Evolutionary conservation across 2,888 invertebrate species (phyloP).

Genomic region (Drosophila glabriapex): DNA sequence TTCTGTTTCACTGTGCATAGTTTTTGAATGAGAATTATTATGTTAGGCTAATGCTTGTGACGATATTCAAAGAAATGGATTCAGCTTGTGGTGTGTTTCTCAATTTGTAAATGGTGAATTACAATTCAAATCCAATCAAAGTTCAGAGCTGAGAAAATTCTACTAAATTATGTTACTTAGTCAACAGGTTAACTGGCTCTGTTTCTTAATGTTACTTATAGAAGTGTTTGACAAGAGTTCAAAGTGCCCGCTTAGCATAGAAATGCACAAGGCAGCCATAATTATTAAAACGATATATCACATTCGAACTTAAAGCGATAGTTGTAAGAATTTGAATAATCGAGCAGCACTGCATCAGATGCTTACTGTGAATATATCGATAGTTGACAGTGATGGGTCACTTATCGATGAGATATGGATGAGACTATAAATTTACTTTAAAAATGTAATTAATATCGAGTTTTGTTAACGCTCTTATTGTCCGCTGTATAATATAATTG

Average conservation of each 20-base stretch:
- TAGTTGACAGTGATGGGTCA: not conserved
- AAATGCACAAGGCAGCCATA: not conserved
- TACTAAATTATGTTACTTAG: not conserved
- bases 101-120: not conserved
- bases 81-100: not conserved
- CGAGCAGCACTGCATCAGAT: not conserved
- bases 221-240: not conserved
- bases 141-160: not conserved
- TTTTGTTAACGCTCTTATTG: not conserved
- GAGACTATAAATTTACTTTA: not conserved
- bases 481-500: not conserved
- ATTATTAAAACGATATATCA: not conserved
- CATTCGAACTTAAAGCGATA: not conserved
- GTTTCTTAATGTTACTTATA: not conserved
- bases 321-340: not conserved
- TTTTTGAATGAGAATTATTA: not conserved
- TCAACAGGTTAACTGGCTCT: not conserved
- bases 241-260: not conserved
- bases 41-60: not conserved
- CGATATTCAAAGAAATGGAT: not conserved
- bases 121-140: not conserved
- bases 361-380: not conserved
- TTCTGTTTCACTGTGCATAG: not conserved
- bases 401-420: not conserved
- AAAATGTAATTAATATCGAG: not conserved